Evolutionary conservation across 2,113 vertebrate species (phyloP), one percentile per base, ranked within the genome.

Genomic region (Nycticorax nycticorax): DNA sequence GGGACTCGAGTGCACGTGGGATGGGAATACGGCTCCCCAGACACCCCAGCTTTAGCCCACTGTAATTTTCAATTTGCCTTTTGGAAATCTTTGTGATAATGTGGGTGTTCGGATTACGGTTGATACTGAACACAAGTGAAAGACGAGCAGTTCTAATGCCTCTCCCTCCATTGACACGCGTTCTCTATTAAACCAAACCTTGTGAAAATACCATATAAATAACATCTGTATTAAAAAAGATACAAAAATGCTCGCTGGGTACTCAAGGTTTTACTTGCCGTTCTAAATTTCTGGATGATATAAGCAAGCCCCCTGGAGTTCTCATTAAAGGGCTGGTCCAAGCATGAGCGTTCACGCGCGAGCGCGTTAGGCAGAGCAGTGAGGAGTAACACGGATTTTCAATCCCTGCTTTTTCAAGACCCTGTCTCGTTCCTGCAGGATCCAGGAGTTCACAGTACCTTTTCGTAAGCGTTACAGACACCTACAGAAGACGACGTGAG

Each of bases 1-100:
- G 3, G 53, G 59, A 48, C 12, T 82, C 0, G 1, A 60, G 45
- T 0, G 0, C 32, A 48, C 0, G 6, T 35, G 60, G 41, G 77
- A 59, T 8, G 39, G 89, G 55, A 74, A 93, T 10, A 19, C 3
- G 2, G 69, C 33, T 95, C 72, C 88, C 64, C 11, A 6, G 43
- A 52, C 30, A 35, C 23, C 30, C 33, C 23, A 66, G 35, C 56
- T 41, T 32, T 15, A 37, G n/a, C 3, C 24, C 27, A 55, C 9
- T 2, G 1, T 22, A 12, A 47, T 71, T 57, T 63, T 26, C 64
- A 33, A 3, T 41, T 24, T 45, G 39, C 43, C 32, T 91, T 92
- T 53, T 59, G 69, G 62, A 79, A 90, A 72, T 47, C 30, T 43
- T 33, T 26, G 52, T 67, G 59, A 10, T 15, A 62, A 14, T 0